Base-by-base conservation (phyloP, 1,140 invertebrate genomes). In the Megalonaias nervosa region DNA sequence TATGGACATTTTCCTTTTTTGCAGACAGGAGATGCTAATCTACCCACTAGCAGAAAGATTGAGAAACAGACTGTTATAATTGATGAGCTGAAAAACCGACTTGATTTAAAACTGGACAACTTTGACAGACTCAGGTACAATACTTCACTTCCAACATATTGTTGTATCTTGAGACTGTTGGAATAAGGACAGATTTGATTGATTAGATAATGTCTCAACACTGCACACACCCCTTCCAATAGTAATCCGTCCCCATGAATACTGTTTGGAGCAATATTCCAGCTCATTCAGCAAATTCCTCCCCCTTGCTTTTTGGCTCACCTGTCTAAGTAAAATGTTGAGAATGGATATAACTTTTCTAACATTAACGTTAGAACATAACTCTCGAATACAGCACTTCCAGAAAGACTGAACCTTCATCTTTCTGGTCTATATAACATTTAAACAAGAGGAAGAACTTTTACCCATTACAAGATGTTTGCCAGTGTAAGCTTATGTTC, bases 11-110 rank as follows among this genome's bases (percentile, higher is more conserved):
- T 77, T 67, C 48, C 71, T 73, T 67, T 71, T 66, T 83, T 71
- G n/a, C 74, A 92, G 91, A 95, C 94, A 71, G 95, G 95, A 56
- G 93, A 95, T 83, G 94, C 94, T 55, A 94, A 95, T 64, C 91
- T 96, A 79, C 96, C 96, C 5, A 95, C 96, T 85, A 95, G 94
- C 86, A 93, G 96, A 67, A 90, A 97, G 65, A 91, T 97, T 64
- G 95, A 97, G 88, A 94, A 96, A 81, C 97, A 99, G 88, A 95
- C 95, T 88, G 94, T 97, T 19, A 94, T 99, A 71, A 94, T 97
- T 74, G 94, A 95, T 90, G 94, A 96, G 86, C 87, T 96, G 31
- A 95, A 94, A 88, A 94, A 94, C 71, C 95, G 95, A 85, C 92
- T 96, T 79, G 94, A 95, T 85, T 91, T 96, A 11, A 92, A 95